Conservation (phyloP, 2,797 vertebrate genomes). For the Otus scops region DNA sequence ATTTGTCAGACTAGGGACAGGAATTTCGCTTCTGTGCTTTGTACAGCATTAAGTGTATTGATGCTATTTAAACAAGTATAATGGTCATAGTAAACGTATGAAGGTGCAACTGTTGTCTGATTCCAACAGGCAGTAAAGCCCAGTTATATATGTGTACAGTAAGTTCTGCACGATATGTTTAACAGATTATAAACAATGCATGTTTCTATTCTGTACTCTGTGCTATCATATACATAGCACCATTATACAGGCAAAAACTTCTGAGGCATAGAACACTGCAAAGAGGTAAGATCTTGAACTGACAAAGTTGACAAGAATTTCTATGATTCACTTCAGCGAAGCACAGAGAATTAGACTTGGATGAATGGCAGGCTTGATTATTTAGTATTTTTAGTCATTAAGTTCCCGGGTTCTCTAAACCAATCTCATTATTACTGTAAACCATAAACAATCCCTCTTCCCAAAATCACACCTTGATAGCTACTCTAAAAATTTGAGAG, state of each 20-base stretch:
- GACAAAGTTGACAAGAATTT: background rate
- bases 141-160: background rate
- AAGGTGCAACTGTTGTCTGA: background rate
- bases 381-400: background rate
- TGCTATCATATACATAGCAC: background rate
- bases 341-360: background rate
- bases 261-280: background rate
- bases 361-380: background rate
- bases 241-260: background rate
- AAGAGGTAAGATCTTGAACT: background rate
- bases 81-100: background rate
- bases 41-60: rapidly evolving
- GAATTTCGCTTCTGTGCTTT: background rate
- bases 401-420: background rate
- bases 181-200: background rate
- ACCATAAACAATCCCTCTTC: background rate
- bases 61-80: background rate
- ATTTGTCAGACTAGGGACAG: background rate
- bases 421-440: background rate
- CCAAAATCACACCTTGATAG: background rate
- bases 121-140: background rate
- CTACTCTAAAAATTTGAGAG: background rate
- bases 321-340: background rate
- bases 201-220: background rate
- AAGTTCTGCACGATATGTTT: background rate